Evolutionary conservation across 2,113 vertebrate genomes (phyloP).

Genomic region (Gopherus evgoodei): DNA sequence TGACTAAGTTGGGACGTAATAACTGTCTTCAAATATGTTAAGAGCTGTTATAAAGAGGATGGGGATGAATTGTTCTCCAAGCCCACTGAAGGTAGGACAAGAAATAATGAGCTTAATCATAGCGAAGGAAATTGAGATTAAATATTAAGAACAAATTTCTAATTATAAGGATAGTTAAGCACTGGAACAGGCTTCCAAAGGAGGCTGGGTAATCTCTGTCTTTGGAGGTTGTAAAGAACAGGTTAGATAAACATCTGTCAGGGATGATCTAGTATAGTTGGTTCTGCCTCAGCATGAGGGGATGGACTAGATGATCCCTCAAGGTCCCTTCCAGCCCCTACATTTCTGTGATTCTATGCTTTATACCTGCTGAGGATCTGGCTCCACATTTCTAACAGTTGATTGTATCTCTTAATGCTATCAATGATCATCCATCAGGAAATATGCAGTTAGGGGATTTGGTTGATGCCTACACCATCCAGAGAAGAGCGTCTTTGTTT

Average conservation of each 20-base stretch:
- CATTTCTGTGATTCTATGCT: not conserved
- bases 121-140: not conserved
- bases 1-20: not conserved
- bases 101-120: not conserved
- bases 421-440: not conserved
- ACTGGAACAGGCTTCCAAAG: not conserved
- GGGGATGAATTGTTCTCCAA: not conserved
- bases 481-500: not conserved
- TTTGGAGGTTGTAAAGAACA: not conserved
- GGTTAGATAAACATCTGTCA: not conserved
- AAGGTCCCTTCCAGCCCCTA: not conserved
- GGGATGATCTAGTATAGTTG: not conserved
- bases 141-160: not conserved
- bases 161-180: not conserved
- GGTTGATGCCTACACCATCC: not conserved
- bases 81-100: not conserved
- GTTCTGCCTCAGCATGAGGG: not conserved
- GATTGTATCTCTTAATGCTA: not conserved
- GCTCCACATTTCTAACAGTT: not conserved
- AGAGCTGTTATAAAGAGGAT: not conserved
- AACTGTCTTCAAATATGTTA: not conserved
- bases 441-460: not conserved
- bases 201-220: not conserved
- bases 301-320: not conserved
- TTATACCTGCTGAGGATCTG: not conserved